Base-by-base conservation (phyloP, 2,888 invertebrate species). In the Pseudococcus jackbeardsleyi region DNA sequence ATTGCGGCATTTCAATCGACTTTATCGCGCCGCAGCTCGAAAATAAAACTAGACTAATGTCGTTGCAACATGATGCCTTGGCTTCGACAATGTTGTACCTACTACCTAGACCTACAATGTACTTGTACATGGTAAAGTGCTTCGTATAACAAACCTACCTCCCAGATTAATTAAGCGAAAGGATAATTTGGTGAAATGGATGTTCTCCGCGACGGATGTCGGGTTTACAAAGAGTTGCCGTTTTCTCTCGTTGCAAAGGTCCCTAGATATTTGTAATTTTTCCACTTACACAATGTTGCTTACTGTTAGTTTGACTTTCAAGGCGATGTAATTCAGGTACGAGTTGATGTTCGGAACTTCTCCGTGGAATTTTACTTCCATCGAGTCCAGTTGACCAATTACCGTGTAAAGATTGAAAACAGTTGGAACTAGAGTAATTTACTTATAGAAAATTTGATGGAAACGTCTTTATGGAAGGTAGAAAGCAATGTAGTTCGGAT, bases 1-100 rank as follows among this genome's bases (percentile, higher is more conserved):
- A 72, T 72, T 72, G 68, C 68, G 68, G 68, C 68, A 72, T 72
- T 33, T 33, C 68, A 72, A 72, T 72, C 68, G 68, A 72, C 68
- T 72, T 33, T 72, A 72, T 72, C 68, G 68, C 68, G 68, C 26
- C 68, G 68, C 68, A 72, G 6, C 68, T 22, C 11, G 68, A 33
- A 72, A 26, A 72, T 72, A 72, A 72, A 72, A 72, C 59, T 59
- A 19, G 6, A 59, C 68, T 6, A 33, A 72, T 5, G 33, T 72
- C 26, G 26, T 33, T 33, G 26, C 26, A 33, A 33, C 26, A 33
- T 33, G 15, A 6, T 19, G 19, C n/a, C 9, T 33, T 9, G 11
- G 59, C 26, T 33, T 33, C 26, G 26, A 33, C 26, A 3, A 33
- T 33, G 26, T 9, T 22, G 22, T 22, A 64, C 59, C 50, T 50